phyloP scores from a whole-genome alignment of 2,888 invertebrate genomes.

The Drosophila bunnanda region DNA sequence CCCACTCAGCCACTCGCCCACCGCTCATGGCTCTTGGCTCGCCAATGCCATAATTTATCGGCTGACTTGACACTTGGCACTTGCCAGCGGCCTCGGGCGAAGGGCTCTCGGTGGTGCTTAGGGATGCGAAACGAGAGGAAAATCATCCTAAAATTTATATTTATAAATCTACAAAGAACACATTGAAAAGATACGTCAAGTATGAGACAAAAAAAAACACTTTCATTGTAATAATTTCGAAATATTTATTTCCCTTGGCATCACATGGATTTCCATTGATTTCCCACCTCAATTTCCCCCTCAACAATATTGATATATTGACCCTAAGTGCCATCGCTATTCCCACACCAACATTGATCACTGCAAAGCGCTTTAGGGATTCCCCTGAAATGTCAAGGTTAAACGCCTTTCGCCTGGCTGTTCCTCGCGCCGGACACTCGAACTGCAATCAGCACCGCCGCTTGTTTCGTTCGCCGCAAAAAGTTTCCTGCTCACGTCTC shows the following conservation, averaged over 20 bases:
- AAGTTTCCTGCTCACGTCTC: slow-evolving; percentile 37
- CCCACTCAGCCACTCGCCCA: not conserved
- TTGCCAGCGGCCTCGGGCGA: slow-evolving; percentile 21
- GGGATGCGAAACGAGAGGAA: slow-evolving; percentile 8
- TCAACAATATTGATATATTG: not conserved
- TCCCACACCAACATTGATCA: slow-evolving; percentile 13
- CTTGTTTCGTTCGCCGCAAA: slow-evolving; percentile 55
- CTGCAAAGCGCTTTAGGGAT: slow-evolving; percentile 25
- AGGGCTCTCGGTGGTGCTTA: slow-evolving; percentile 22
- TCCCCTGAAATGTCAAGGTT: slow-evolving; percentile 69
- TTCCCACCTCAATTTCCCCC: too few species aligned
- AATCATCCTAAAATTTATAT: not conserved
- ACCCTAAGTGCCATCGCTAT: not conserved
- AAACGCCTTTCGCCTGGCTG: slow-evolving; percentile 27
- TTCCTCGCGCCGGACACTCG: slow-evolving; percentile 36
- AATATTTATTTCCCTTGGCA: too few species aligned
- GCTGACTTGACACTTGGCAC: slow-evolving; percentile 45
- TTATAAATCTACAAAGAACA: not conserved
- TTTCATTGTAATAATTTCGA: too few species aligned
- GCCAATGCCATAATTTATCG: slow-evolving; percentile 57
- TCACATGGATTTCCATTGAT: too few species aligned
- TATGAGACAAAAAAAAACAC: too few species aligned
- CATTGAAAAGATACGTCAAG: not conserved
- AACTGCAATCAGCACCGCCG: slow-evolving; percentile 69
- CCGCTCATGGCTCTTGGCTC: slow-evolving; percentile 1